Base-by-base conservation (phyloP, 2,888 invertebrate species). In the Cordilura impudica region DNA sequence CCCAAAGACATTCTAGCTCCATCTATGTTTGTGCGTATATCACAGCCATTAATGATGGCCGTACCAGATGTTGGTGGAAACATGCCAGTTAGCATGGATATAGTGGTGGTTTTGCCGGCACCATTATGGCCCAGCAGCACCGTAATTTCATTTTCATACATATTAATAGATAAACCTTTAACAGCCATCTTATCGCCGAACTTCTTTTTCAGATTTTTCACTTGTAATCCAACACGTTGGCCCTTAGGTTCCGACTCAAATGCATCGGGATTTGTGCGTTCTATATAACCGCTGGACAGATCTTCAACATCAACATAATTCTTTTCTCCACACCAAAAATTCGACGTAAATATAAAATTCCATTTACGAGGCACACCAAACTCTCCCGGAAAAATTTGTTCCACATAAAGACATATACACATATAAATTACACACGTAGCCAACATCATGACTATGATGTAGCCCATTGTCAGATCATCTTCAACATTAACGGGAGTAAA, bases 31-130 rank as follows among this genome's bases (percentile, higher is more conserved):
- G 90, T 91, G 12, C 92, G 86, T 81, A 96, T 93, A 85, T 95
- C 94, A 85, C 92, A 92, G 14, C 95, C 95, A 76, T 93, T 94
- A 16, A 96, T 91, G 45, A 91, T 89, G 0, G 95, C 95, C 10
- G 93, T 93, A 0, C 96, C 96, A 18, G 91, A 91, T 0, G 93
- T 93, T 3, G 93, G 93, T 19, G 93, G 91, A 72, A 94, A 91
- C 90, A 95, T 93, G 47, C 94, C 97, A 43, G 97, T 97, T 49
- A 98, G 90, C 94, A 98, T 97, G 0, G 96, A 96, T 92, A 98
- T 97, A 1, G 97, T 96, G 0, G 98, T 97, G 0, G 97, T 97
- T 91, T 98, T 98, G 8, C 97, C 97, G 56, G 97, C 97, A 2
- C 98, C 97, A 79, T 89, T 89, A 69, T 95, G 95, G 0, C 95